Percentiles rank a stretch among this genome's conserved stretches.
phyloP scores from a whole-genome alignment of 2,113 vertebrate species.

The Bolborhynchus lineola region DNA sequence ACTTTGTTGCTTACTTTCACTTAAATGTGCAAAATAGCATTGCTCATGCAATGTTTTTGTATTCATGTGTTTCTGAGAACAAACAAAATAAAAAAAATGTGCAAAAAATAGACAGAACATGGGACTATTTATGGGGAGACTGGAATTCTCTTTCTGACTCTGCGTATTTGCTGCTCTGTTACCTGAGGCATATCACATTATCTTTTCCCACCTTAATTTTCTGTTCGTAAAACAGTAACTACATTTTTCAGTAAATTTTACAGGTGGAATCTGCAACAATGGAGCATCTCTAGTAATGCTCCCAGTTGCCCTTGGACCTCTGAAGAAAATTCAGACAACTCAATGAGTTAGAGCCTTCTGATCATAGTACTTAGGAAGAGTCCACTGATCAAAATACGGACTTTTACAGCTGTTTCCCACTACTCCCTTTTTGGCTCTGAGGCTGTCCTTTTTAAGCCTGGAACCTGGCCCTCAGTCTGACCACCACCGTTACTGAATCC shows the following conservation, averaged over 20 bases:
- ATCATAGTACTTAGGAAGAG: not conserved
- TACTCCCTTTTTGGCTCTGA: not conserved
- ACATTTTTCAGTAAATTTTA: not conserved
- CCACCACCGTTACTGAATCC: not conserved
- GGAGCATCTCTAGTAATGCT: not conserved
- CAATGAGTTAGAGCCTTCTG: not conserved
- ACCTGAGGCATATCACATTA: not conserved
- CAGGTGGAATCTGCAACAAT: not conserved
- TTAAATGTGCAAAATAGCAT: not conserved
- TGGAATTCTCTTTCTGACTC: not conserved
- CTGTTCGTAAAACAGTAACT: not conserved
- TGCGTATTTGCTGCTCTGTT: not conserved
- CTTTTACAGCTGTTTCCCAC: not conserved
- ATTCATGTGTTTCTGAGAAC: too few relatives aligned
- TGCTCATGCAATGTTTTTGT: not conserved
- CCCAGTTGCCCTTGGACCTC: not conserved
- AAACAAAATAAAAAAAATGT: too few relatives aligned
- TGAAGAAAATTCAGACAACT: not conserved
- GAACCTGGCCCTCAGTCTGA: not conserved
- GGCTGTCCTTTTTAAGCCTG: not conserved
- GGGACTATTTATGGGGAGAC: not conserved
- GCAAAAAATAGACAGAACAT: not conserved
- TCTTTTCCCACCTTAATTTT: not conserved
- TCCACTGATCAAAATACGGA: not conserved
- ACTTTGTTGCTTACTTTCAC: not conserved